These are phyloP conservation scores for Aplochiton taeniatus DNA, from an alignment of 2,797 vertebrate species.

Conservation along the genomic window DNA sequence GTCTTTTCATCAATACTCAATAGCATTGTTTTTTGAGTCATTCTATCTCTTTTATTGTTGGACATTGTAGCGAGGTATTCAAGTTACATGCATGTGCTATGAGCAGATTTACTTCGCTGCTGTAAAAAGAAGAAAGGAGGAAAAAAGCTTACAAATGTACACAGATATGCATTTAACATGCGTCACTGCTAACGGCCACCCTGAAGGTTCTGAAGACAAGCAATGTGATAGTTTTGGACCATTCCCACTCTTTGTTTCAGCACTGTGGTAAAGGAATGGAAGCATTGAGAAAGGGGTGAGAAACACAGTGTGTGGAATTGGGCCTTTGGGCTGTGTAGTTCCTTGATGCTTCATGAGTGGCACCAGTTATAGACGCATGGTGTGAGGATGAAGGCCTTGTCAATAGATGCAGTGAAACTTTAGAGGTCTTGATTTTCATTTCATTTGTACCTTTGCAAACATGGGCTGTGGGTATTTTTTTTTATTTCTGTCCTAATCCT, in stretches of 20 bases:
- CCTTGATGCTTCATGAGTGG: slow-evolving; percentile 11
- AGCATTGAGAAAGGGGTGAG: slow-evolving; percentile 53
- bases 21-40: too few species aligned
- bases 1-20: too few species aligned
- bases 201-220: too few species aligned
- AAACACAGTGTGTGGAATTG: not conserved
- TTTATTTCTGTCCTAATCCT: slow-evolving; percentile 2
- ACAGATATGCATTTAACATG: slow-evolving; percentile 56
- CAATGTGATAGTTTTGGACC: slow-evolving; percentile 30
- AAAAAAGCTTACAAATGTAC: slow-evolving; percentile 23
- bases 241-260: slow-evolving; percentile 60
- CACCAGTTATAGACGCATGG: too few species aligned
- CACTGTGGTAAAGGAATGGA: slow-evolving; percentile 56
- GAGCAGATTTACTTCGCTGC: slow-evolving; percentile 28
- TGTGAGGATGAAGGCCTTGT: slow-evolving; percentile 2
- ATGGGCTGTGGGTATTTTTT: slow-evolving; percentile 36
- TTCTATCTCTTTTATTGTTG: too few species aligned
- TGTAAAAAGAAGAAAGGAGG: slow-evolving; percentile 46
- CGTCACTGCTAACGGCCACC: too few species aligned
- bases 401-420: slow-evolving; percentile 32
- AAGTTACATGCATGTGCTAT: slow-evolving; percentile 57
- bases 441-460: slow-evolving; percentile 2
- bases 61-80: slow-evolving; percentile 27
- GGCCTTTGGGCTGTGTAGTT: slow-evolving; percentile 23
- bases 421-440: slow-evolving; percentile 30